Conservation (phyloP, 2,888 invertebrate genomes). For the Diaprepes abbreviatus region DNA sequence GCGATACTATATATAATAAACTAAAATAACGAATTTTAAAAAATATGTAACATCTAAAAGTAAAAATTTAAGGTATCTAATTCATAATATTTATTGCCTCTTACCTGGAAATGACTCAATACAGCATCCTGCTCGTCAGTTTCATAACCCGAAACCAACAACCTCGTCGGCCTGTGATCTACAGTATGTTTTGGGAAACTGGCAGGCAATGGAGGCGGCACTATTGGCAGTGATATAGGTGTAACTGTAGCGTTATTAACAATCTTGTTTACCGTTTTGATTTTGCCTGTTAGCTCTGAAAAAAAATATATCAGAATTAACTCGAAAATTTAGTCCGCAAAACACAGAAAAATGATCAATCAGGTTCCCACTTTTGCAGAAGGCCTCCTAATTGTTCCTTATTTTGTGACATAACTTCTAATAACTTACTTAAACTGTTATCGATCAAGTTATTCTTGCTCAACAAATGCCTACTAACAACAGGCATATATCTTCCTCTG, state of each 20-base stretch:
- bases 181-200: slow-evolving; percentile 69
- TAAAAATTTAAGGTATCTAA: too few species aligned
- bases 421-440: slow-evolving; percentile 52
- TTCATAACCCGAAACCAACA: slow-evolving; percentile 90
- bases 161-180: slow-evolving; percentile 88
- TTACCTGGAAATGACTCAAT: slow-evolving; percentile 87
- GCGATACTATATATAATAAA: too few species aligned
- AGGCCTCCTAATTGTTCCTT: too few species aligned
- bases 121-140: slow-evolving; percentile 86
- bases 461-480: slow-evolving; percentile 61
- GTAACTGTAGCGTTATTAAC: slow-evolving; percentile 52
- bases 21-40: too few species aligned
- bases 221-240: slow-evolving; percentile 23
- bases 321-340: too few species aligned
- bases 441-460: slow-evolving; percentile 65
- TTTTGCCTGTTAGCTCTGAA: slow-evolving; percentile 52
- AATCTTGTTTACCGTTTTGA: slow-evolving; percentile 56
- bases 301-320: too few species aligned
- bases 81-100: too few species aligned
- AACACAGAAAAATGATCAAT: too few species aligned
- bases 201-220: slow-evolving; percentile 9
- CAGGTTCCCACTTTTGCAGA: too few species aligned
- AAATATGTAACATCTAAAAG: too few species aligned
- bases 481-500: slow-evolving; percentile 62
- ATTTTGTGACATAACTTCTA: too few species aligned